phyloP scores from a whole-genome alignment of 2,113 vertebrate genomes.

The Andinoacara biseriatus region DNA sequence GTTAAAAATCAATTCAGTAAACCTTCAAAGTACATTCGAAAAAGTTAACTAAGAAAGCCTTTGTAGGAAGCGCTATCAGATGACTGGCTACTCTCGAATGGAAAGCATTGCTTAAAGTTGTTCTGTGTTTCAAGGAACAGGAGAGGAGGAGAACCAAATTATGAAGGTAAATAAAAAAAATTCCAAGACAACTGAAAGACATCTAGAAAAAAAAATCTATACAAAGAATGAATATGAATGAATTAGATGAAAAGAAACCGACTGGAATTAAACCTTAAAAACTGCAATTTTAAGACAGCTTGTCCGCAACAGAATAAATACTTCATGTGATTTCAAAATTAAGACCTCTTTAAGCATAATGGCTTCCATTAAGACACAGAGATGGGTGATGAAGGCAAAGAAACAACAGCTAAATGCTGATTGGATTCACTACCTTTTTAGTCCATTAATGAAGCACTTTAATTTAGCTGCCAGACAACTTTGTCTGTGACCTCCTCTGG shows the following conservation, averaged over 20 bases:
- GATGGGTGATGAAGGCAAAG: slow-evolving; percentile 31
- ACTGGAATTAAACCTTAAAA: neutral
- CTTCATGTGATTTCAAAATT: slow-evolving; percentile 23
- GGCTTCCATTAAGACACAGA: slow-evolving; percentile 51
- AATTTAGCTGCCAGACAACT: slow-evolving; percentile 71
- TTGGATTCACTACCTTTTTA: slow-evolving; percentile 65
- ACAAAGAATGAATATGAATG: neutral
- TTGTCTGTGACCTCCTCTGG: slow-evolving; percentile 65
- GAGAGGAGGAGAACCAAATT: accelerated
- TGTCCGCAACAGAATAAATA: slow-evolving; percentile 28
- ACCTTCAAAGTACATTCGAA: neutral
- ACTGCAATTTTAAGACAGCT: neutral
- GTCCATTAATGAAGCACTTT: slow-evolving; percentile 69
- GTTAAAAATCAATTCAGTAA: neutral
- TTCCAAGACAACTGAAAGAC: neutral
- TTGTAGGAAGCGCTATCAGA: neutral
- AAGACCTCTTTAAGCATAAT: slow-evolving; percentile 32
- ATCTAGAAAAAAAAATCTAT: neutral
- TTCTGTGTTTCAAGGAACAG: neutral
- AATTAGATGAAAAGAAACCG: neutral
- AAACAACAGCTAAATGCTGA: slow-evolving; percentile 53
- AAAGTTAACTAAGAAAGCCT: neutral
- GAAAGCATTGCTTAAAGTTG: slow-evolving; percentile 4
- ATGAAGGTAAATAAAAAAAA: neutral
- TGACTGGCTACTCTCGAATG: neutral